phyloP scores from a whole-genome alignment of 2,888 invertebrate genomes.

The Dendrolimus houi region DNA sequence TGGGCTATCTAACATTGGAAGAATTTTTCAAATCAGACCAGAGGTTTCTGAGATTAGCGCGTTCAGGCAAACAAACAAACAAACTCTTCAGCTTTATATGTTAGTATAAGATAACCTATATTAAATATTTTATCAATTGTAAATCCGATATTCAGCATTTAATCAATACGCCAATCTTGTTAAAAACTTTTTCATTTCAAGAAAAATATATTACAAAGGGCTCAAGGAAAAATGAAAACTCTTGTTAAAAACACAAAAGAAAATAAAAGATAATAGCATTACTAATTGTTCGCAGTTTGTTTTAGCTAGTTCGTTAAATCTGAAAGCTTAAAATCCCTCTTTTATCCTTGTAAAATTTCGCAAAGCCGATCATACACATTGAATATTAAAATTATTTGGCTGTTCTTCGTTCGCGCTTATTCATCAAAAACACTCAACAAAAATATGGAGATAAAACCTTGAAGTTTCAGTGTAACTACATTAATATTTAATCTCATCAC shows the following conservation, averaged over 20 bases:
- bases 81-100: no score
- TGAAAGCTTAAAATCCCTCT: not conserved
- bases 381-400: not conserved
- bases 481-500: constrained; percentile 14
- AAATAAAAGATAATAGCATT: not conserved
- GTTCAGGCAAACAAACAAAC: no score
- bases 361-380: not conserved
- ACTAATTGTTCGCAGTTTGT: not conserved
- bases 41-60: no score
- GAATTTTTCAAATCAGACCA: no score
- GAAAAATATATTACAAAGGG: not conserved
- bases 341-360: not conserved
- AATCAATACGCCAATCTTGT: not conserved
- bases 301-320: not conserved
- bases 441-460: constrained; percentile 8
- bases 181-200: not conserved
- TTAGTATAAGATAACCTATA: no score
- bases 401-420: constrained; percentile 6
- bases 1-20: no score
- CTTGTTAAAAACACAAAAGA: not conserved
- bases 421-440: constrained; percentile 9
- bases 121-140: no score
- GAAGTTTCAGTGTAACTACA: constrained; percentile 9
- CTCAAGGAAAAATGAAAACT: not conserved
- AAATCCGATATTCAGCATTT: no score